Base-by-base conservation (phyloP, 2,797 vertebrate species). In the Gymnodraco acuticeps region DNA sequence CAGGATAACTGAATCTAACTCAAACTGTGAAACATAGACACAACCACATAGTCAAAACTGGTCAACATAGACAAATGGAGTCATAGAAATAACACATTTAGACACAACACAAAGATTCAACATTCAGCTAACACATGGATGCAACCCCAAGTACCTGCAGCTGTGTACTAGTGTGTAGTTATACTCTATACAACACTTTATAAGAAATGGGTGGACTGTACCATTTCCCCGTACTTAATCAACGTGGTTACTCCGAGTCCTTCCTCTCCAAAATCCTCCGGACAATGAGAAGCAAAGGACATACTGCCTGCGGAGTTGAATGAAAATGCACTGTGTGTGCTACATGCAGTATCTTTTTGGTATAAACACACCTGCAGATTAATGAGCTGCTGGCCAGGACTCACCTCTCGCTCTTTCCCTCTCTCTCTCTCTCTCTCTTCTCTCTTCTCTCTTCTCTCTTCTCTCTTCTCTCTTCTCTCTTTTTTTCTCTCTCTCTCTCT, bases 261-360 rank as follows among this genome's bases (percentile, higher is more conserved):
- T 67, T 60, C 68, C 67, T 79, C 85, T 82, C 56, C 56, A 84
- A 82, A 76, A 60, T 80, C 64, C 50, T 81, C 60, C 63, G 84
- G 61, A 89, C 85, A 92, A 91, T 88, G 84, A 88, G 80, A 90
- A 82, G 78, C 80, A 91, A 90, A 92, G 91, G 89, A 86, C 88
- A 83, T 2, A 69, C 66, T 43, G 60, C 23, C 71, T 68, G 78
- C 82, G 74, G 75, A 81, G 81, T 58, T 68, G 87, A 91, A 91
- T 90, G 75, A 85, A 43, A 89, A 89, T 88, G 75, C 87, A 85
- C 69, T 70, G 55, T 70, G 73, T 47, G 41, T 11, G 59, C 23
- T 27, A 23, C 41, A 54, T 64, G 67, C 54, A 19, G 59, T 82
- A 65, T 75, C 51, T 86, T 60, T 64, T 69, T 70, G 80, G 54